These are phyloP conservation scores for Microctenopoma steveboyesi DNA, from an alignment of 2,797 vertebrate genomes.

Conservation along the genomic window DNA sequence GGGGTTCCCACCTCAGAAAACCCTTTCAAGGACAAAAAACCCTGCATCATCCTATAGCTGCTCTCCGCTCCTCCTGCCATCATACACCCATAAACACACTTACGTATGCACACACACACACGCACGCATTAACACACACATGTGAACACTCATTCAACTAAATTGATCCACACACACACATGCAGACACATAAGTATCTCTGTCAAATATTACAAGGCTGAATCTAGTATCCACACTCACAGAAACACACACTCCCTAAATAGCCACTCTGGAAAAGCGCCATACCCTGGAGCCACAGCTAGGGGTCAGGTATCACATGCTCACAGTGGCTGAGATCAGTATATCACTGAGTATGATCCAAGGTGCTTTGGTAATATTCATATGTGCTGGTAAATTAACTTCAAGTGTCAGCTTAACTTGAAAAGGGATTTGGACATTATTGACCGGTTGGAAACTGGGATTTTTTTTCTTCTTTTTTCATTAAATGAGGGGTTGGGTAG, in stretches of 20 bases:
- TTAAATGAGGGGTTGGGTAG: conserved; percentile 49
- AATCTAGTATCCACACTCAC: conserved; percentile 18
- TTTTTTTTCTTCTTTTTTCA: conserved; percentile 30
- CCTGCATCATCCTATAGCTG: conserved; percentile 95
- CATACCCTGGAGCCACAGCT: conserved; percentile 69
- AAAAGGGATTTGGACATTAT: conserved; percentile 67
- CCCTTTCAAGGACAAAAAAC: conserved; percentile 99
- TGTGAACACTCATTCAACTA: neutral
- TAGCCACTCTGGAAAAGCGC: conserved; percentile 75
- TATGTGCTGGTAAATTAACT: conserved; percentile 71
- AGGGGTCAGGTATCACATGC: conserved; percentile 62
- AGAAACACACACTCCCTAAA: conserved; percentile 59
- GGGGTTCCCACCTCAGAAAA: conserved; percentile 96
- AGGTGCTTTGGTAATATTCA: conserved; percentile 76
- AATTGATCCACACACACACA: conserved; percentile 11
- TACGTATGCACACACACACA: conserved; percentile 14
- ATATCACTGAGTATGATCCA: conserved; percentile 67
- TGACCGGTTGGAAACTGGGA: conserved; percentile 41
- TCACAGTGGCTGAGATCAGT: conserved; percentile 65
- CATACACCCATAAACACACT: conserved; percentile 40
- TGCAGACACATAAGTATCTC: conserved; percentile 23
- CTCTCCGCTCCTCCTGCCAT: conserved; percentile 29
- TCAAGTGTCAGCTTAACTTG: conserved; percentile 60
- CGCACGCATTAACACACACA: conserved; percentile 7
- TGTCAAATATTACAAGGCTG: conserved; percentile 29